These are phyloP conservation scores for Choreutis nemorana DNA, from an alignment of 2,888 invertebrate genomes.

Conservation along the genomic window DNA sequence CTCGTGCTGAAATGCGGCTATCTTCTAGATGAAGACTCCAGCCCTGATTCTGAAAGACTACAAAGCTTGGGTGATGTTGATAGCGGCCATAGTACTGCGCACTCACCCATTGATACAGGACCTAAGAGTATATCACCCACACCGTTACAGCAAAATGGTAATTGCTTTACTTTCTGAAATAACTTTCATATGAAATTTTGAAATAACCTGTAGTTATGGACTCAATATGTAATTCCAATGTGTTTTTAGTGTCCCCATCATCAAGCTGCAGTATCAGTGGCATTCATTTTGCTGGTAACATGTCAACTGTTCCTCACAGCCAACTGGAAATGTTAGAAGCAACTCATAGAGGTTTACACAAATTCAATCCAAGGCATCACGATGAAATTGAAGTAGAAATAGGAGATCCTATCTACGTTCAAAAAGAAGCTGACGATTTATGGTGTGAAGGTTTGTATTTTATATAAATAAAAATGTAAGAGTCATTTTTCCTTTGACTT, in stretches of 20 bases:
- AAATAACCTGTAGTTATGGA: too few species aligned
- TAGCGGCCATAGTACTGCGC: constrained; percentile 91
- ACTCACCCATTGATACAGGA: constrained; percentile 84
- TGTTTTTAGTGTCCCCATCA: constrained; percentile 62
- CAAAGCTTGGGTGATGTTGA: constrained; percentile 80
- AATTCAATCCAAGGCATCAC: constrained; percentile 93
- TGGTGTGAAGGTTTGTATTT: constrained; percentile 90
- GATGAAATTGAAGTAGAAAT: constrained; percentile 98
- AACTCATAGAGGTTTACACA: constrained; percentile 94
- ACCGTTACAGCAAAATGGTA: constrained; percentile 62
- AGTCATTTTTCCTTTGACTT: not conserved
- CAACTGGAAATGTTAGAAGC: constrained; percentile 89
- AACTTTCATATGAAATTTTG: too few species aligned
- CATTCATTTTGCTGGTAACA: constrained; percentile 68
- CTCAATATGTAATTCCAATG: too few species aligned
- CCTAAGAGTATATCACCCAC: constrained; percentile 87
- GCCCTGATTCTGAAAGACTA: constrained; percentile 85
- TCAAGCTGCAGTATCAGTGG: constrained; percentile 65
- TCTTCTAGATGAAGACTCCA: constrained; percentile 81
- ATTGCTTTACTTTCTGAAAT: constrained; percentile 8
- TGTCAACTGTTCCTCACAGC: constrained; percentile 78
- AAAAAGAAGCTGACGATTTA: constrained; percentile 94
- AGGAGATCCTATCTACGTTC: constrained; percentile 96
- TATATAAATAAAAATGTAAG: too few species aligned
- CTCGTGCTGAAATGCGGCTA: constrained; percentile 78